Conservation (phyloP, 2,113 vertebrate genomes). For the Sprattus sprattus region DNA sequence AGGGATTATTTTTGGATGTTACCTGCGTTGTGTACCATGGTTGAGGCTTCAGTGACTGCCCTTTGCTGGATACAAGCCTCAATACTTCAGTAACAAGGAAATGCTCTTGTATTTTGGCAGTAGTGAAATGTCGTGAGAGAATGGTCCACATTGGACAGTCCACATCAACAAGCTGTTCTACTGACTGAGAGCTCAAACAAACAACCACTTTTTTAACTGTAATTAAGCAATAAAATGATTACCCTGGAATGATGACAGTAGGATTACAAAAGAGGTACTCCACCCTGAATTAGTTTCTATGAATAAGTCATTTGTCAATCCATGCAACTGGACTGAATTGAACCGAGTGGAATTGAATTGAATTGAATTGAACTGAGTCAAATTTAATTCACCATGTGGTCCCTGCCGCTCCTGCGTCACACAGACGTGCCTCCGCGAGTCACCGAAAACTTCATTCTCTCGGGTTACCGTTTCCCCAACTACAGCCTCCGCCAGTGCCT, state of each 20-base stretch:
- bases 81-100: neutral
- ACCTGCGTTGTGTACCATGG: neutral
- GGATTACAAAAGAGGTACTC: neutral
- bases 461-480: constrained; percentile 75
- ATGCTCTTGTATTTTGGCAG: neutral
- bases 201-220: neutral
- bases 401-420: constrained; percentile 65
- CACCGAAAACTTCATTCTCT: constrained; percentile 75
- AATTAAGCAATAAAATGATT: neutral
- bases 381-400: constrained; percentile 53
- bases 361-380: neutral
- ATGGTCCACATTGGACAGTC: too few species aligned
- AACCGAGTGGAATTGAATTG: neutral
- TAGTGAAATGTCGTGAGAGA: neutral
- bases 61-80: neutral
- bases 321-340: neutral
- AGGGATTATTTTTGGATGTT: neutral
- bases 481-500: constrained; percentile 76
- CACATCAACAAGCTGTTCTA: neutral
- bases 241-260: too few species aligned
- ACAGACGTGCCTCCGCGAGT: constrained; percentile 69
- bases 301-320: neutral
- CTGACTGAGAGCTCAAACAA: neutral
- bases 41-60: neutral
- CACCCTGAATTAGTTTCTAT: neutral